phyloP scores from a whole-genome alignment of 2,113 vertebrate genomes.

The Ondatra zibethicus region DNA sequence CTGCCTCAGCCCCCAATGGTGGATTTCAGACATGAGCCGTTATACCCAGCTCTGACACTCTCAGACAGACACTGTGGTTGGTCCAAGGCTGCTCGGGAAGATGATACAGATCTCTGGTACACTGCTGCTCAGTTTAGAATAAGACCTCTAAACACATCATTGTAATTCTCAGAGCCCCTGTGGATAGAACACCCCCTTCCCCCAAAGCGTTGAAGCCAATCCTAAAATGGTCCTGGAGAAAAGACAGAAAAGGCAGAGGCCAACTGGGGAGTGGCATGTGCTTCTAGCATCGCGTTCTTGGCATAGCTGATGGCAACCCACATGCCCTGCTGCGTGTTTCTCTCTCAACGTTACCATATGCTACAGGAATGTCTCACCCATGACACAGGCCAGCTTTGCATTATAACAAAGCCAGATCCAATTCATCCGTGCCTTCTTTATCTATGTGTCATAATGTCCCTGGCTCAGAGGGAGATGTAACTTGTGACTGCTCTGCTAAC shows the following conservation, averaged over 20 bases:
- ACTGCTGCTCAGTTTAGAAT: conserved; percentile 19
- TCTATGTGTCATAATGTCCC: conserved; percentile 62
- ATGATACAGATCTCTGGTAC: background rate
- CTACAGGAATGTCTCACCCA: conserved; percentile 74
- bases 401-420: conserved; percentile 54
- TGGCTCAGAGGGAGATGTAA: conserved; percentile 67
- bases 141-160: background rate
- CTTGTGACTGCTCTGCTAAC: conserved; percentile 51
- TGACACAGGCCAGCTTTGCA: conserved; percentile 36
- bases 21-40: background rate
- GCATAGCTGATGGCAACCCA: conserved; percentile 44
- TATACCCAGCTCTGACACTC: background rate
- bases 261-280: background rate
- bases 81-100: background rate
- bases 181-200: background rate
- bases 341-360: conserved; percentile 72
- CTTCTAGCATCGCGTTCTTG: conserved; percentile 66
- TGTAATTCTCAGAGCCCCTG: background rate
- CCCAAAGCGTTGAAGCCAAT: background rate
- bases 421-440: conserved; percentile 77
- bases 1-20: background rate
- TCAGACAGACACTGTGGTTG: background rate
- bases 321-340: background rate
- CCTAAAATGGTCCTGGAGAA: background rate
- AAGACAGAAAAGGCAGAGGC: conserved; percentile 18